Evolutionary conservation across 2,113 vertebrate genomes (phyloP), one percentile per base, ranked within the genome.

Genomic region (Melospiza melodia): DNA sequence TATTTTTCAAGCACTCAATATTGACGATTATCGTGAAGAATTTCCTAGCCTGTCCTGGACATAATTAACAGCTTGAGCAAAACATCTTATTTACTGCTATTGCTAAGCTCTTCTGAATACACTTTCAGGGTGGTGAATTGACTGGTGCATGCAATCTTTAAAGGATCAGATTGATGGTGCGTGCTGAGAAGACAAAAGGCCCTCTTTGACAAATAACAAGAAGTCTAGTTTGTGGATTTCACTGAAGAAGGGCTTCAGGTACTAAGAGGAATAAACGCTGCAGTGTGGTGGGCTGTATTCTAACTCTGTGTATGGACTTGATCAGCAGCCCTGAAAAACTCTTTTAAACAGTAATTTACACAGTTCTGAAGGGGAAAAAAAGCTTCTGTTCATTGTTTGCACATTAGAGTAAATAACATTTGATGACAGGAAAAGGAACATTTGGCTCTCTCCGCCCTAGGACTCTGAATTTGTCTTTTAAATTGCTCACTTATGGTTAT

Each of bases 1-100:
- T 97, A 90, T 97, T 97, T 97, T 96, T 96, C 96, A 97, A 92
- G 54, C 86, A 81, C 91, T 94, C 95, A 95, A 93, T 96, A 96
- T 93, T 90, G 84, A 93, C 7, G 20, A 97, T 97, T 97, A 97
- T 93, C 49, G 31, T 95, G 90, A 90, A 94, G 82, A 97, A 97
- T 96, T 98, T 97, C 88, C 92, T 81, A 88, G 93, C 73, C 74
- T 93, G 62, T 66, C 92, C 86, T 80, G 77, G 67, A 96, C 94
- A 83, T 96, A 97, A 98, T 97, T 96, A 97, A 95, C 82, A 96
- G 74, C 80, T 88, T 89, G 86, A 91, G 73, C 5, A 33, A 95
- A 94, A 96, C 84, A 74, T 92, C 94, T 43, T 94, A 87, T 95
- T 93, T 93, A 59, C 72, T 83, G 49, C 25, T 78, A 68, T 77